Evolutionary conservation across 2,888 invertebrate genomes (phyloP).

Genomic region (Diarsia mendica): DNA sequence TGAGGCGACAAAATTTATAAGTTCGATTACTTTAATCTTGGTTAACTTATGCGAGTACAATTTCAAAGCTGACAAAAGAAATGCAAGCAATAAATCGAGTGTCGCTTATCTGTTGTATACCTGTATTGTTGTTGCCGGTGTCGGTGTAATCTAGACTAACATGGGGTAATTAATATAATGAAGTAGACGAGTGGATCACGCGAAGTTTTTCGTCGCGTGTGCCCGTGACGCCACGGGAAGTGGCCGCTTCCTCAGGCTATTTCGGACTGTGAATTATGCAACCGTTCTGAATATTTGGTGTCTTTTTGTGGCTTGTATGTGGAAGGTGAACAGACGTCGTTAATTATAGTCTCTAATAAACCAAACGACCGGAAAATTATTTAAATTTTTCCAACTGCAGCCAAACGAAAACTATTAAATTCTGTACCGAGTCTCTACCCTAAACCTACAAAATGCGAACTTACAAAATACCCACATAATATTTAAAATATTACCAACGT

Average conservation of each 20-base stretch:
- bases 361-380: neutral
- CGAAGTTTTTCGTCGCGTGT: conserved; percentile 85
- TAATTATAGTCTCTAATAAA: conserved; percentile 58
- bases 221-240: conserved; percentile 69
- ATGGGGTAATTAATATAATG: conserved; percentile 89
- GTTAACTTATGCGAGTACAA: conserved; percentile 91
- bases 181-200: conserved; percentile 83
- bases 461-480: conserved; percentile 3
- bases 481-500: conserved; percentile 58
- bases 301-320: conserved; percentile 68
- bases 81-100: conserved; percentile 89
- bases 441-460: neutral
- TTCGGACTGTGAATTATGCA: conserved; percentile 80
- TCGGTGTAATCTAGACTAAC: conserved; percentile 85
- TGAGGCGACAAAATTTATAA: conserved; percentile 91
- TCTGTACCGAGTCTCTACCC: neutral
- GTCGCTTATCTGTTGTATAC: conserved; percentile 87
- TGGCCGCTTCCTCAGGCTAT: conserved; percentile 75
- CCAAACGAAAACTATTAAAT: neutral
- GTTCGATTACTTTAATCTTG: conserved; percentile 91
- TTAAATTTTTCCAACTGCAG: neutral
- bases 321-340: conserved; percentile 34
- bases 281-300: conserved; percentile 69
- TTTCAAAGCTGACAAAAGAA: conserved; percentile 91
- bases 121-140: conserved; percentile 86